Percentiles rank a stretch among this genome's conserved stretches.
Evolutionary conservation across 2,888 invertebrate genomes (phyloP).

Genomic region (Drosophila suboccidentalis): DNA sequence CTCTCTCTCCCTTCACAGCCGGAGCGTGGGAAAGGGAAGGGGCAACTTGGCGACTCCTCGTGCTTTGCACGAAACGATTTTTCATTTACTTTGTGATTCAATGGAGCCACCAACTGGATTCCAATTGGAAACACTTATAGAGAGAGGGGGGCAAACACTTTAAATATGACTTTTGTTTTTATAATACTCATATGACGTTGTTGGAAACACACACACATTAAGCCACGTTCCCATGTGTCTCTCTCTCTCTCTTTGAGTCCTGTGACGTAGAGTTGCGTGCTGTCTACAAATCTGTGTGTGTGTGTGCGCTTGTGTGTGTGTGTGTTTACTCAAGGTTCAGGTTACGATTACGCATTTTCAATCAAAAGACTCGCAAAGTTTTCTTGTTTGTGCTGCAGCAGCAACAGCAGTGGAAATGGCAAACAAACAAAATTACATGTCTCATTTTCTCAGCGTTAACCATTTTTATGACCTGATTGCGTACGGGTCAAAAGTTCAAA

Average conservation of each 20-base stretch:
- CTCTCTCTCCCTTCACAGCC: constrained; percentile 12
- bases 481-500: constrained; percentile 82
- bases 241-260: constrained; percentile 21
- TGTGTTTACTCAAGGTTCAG: constrained; percentile 80
- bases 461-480: constrained; percentile 79
- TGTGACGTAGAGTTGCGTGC: constrained; percentile 74
- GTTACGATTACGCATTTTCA: constrained; percentile 79
- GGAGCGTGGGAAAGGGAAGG: constrained; percentile 6
- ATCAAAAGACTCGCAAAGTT: constrained; percentile 48
- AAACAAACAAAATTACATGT: constrained; percentile 43
- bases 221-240: constrained; percentile 42
- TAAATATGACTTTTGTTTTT: constrained; percentile 44
- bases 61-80: constrained; percentile 81
- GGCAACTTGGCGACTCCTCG: constrained; percentile 59
- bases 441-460: constrained; percentile 36
- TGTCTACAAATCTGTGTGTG: constrained; percentile 8
- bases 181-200: constrained; percentile 41
- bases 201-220: constrained; percentile 39
- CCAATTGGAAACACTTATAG: constrained; percentile 33
- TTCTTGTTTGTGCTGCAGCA: constrained; percentile 18
- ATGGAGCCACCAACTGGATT: constrained; percentile 34
- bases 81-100: constrained; percentile 65
- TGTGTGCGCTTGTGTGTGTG: constrained; percentile 36
- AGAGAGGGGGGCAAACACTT: constrained; percentile 31
- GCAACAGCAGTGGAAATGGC: neutral